Percentiles rank a stretch among this genome's conserved stretches.
Evolutionary conservation across 2,113 vertebrate genomes (phyloP).

Genomic region (Cephalophus harveyi): DNA sequence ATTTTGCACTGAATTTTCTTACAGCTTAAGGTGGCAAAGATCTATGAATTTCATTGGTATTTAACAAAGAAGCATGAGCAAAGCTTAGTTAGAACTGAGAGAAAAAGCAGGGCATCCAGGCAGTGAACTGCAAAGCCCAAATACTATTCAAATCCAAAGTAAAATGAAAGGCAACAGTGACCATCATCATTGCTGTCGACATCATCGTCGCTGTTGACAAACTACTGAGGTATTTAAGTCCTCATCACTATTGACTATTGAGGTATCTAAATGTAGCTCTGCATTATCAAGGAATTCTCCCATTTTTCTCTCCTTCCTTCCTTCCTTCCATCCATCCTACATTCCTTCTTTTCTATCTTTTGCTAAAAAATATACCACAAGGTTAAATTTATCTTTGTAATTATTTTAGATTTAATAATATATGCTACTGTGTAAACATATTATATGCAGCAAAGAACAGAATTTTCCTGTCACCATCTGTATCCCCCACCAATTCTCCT

Average conservation of each 20-base stretch:
- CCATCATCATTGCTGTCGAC: no score
- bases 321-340: neutral
- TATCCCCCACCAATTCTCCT: neutral
- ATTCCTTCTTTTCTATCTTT: neutral
- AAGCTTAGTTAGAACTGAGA: constrained; percentile 41
- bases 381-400: neutral
- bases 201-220: neutral
- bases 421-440: neutral
- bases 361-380: neutral
- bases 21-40: constrained; percentile 61
- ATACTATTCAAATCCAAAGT: neutral
- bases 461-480: neutral
- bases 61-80: constrained; percentile 55
- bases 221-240: neutral
- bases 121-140: neutral
- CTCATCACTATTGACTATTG: neutral
- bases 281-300: neutral
- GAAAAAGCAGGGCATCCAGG: neutral
- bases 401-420: neutral
- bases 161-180: neutral
- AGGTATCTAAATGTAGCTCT: neutral
- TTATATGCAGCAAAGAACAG: neutral
- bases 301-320: neutral
- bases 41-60: constrained; percentile 70
- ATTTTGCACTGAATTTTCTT: constrained; percentile 67